Percentiles rank a stretch among this genome's conserved stretches.
These are phyloP conservation scores for Capreolus pygargus DNA, from an alignment of 2,113 vertebrate genomes.

Conservation along the genomic window DNA sequence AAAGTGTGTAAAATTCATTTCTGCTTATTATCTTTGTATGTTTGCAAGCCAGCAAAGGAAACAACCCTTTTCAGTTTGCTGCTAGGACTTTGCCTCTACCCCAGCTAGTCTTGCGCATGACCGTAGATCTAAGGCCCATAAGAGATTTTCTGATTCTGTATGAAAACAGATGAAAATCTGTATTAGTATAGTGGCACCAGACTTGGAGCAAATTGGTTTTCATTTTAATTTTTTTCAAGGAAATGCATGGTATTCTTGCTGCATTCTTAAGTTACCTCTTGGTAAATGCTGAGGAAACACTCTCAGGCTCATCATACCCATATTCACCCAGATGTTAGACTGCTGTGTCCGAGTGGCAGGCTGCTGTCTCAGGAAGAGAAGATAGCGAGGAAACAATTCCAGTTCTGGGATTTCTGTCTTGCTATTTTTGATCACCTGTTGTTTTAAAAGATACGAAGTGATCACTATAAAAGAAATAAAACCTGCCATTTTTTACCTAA, in stretches of 20 bases:
- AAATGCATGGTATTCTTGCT: conserved; percentile 90
- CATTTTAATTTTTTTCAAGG: not conserved
- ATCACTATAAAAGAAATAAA: conserved; percentile 36
- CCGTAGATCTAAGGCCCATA: conserved; percentile 63
- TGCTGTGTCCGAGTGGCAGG: conserved; percentile 93
- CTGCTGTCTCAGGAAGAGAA: conserved; percentile 97
- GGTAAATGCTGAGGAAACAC: conserved; percentile 95
- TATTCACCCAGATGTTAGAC: conserved; percentile 99
- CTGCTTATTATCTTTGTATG: not conserved
- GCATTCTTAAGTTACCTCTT: conserved; percentile 99
- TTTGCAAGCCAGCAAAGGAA: conserved; percentile 29
- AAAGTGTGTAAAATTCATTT: conserved; percentile 5
- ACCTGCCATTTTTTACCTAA: conserved; percentile 3
- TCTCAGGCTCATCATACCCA: conserved; percentile 99
- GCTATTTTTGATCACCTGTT: conserved; percentile 92
- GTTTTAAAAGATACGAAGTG: conserved; percentile 29
- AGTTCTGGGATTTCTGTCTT: conserved; percentile 87
- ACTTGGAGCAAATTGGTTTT: conserved; percentile 60
- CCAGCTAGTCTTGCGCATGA: conserved; percentile 61
- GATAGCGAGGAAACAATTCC: conserved; percentile 94
- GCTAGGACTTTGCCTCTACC: not conserved
- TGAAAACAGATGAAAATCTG: conserved; percentile 47
- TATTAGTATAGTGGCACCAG: conserved; percentile 73
- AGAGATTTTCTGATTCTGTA: conserved; percentile 21
- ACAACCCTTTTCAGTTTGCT: not conserved